phyloP scores from a whole-genome alignment of 2,113 vertebrate genomes.

The Neolamprologus modestus region DNA sequence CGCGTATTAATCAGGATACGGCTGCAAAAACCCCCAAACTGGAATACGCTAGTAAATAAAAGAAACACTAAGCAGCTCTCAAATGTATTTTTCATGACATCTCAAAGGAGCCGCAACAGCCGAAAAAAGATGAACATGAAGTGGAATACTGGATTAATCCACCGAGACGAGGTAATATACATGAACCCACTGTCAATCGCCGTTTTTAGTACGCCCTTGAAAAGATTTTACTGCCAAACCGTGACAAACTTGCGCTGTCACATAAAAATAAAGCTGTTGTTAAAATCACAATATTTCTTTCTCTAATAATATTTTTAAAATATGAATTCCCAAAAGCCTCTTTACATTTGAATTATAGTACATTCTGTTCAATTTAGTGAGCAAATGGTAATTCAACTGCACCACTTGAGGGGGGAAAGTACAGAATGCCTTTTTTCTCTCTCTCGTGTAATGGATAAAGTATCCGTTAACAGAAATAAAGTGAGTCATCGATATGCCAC shows the following conservation, averaged over 20 bases:
- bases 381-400: constrained; percentile 1
- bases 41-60: background rate
- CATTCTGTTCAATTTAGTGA: background rate
- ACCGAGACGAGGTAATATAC: background rate
- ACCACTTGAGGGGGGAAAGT: background rate
- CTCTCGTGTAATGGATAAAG: background rate
- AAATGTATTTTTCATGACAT: constrained; percentile 19
- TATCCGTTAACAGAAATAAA: constrained; percentile 11
- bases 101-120: constrained; percentile 1
- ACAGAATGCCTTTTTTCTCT: background rate
- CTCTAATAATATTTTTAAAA: background rate
- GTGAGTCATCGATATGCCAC: constrained; percentile 12
- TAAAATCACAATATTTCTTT: background rate
- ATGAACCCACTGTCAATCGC: background rate
- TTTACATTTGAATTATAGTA: background rate
- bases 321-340: background rate
- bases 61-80: background rate
- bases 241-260: background rate
- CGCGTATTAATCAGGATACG: background rate
- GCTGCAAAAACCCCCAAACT: background rate
- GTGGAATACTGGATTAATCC: constrained; percentile 20
- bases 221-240: constrained; percentile 1
- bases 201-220: background rate
- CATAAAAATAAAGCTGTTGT: background rate
- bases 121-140: constrained; percentile 19